These are phyloP conservation scores for Itoplectis maculator DNA, from an alignment of 2,888 invertebrate species.

Conservation along the genomic window DNA sequence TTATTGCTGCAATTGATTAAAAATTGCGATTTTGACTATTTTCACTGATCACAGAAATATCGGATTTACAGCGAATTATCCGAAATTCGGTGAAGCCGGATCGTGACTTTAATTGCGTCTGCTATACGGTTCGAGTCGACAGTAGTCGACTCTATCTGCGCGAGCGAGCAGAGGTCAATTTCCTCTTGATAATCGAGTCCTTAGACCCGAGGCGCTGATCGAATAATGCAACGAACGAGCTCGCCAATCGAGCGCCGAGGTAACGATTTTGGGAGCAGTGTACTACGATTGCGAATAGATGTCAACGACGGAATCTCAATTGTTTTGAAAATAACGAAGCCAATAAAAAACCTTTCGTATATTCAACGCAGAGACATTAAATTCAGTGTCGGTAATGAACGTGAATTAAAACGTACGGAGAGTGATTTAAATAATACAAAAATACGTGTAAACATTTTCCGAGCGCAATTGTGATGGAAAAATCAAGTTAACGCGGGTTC, in stretches of 20 bases:
- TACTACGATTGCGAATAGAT: neutral
- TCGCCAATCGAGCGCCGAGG: constrained; percentile 28
- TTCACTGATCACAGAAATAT: constrained; percentile 7
- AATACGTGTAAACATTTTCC: neutral
- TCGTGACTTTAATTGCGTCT: constrained; percentile 53
- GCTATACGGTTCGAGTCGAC: too few relatives aligned
- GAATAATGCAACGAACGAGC: constrained; percentile 34
- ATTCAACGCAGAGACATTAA: neutral
- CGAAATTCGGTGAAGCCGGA: constrained; percentile 31
- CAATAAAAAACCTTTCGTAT: neutral
- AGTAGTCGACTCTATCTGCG: constrained; percentile 24
- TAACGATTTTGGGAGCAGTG: constrained; percentile 41
- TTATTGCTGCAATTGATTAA: too few relatives aligned
- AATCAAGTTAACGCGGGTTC: too few relatives aligned
- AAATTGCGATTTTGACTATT: too few relatives aligned
- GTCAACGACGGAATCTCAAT: neutral
- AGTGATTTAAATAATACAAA: too few relatives aligned
- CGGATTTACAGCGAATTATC: constrained; percentile 53
- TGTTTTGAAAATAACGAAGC: neutral
- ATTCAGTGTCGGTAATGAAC: too few relatives aligned
- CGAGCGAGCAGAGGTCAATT: constrained; percentile 56
- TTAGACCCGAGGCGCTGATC: constrained; percentile 26
- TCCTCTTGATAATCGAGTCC: constrained; percentile 65
- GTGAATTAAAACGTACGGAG: too few relatives aligned
- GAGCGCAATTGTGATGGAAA: neutral